These are phyloP conservation scores for fruit fly (Drosophila melanogaster) DNA, from an alignment of 1,140 invertebrate species.

Conservation along the genomic window DNA sequence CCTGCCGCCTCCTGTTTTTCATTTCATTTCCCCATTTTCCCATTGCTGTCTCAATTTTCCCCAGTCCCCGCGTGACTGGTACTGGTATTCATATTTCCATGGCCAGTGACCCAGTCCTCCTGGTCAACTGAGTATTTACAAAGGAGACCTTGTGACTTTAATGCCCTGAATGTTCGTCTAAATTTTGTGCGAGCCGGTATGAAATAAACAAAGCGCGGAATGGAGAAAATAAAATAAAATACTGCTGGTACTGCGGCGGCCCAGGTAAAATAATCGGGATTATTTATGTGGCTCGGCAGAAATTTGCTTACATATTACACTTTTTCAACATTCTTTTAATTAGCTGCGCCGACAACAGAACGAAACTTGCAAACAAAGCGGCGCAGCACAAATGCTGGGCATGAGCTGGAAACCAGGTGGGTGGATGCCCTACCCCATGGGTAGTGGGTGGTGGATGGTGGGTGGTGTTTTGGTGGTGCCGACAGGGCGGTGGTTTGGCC, in stretches of 20 bases:
- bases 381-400: constrained; percentile 42
- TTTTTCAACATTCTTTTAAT: constrained; percentile 75
- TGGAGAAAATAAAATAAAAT: constrained; percentile 23
- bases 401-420: constrained; percentile 11
- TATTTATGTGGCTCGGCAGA: constrained; percentile 67
- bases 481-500: not conserved
- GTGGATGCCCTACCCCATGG: not conserved
- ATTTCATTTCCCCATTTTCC: constrained; percentile 1
- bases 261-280: constrained; percentile 66
- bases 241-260: constrained; percentile 8
- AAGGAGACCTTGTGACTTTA: constrained; percentile 56
- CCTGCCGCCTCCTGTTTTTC: not conserved
- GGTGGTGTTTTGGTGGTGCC: not conserved
- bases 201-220: constrained; percentile 28
- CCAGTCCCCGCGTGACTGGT: not conserved
- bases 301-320: constrained; percentile 77
- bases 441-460: not conserved
- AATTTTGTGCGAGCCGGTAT: constrained; percentile 38
- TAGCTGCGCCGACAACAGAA: constrained; percentile 65
- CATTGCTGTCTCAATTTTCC: constrained; percentile 27
- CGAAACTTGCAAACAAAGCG: constrained; percentile 62
- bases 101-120: constrained; percentile 19
- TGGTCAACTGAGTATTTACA: constrained; percentile 45
- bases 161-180: constrained; percentile 58
- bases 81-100: constrained; percentile 32